Evolutionary conservation across 2,113 vertebrate genomes (phyloP).

Genomic region (Cephalopholis sonnerati): DNA sequence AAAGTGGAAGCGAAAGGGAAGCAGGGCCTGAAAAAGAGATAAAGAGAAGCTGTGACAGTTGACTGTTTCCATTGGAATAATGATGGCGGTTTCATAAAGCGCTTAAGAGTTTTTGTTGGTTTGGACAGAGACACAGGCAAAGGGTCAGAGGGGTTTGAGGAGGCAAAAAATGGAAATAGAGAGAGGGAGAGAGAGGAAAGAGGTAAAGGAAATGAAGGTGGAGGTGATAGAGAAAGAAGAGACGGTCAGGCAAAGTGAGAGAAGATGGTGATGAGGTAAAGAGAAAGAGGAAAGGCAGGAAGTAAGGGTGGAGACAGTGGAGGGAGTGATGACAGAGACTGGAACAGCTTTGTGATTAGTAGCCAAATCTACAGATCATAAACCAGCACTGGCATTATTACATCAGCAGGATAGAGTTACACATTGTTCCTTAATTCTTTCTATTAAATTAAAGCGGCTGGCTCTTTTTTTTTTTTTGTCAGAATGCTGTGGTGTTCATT

Average conservation of each 20-base stretch:
- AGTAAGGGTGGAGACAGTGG: conserved; percentile 17
- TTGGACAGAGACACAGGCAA: neutral
- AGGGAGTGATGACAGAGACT: too few relatives aligned
- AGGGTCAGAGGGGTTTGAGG: conserved; percentile 4
- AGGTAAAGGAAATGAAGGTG: neutral
- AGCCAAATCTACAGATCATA: neutral
- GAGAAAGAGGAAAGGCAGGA: neutral
- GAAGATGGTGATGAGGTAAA: neutral
- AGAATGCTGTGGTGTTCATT: too few relatives aligned
- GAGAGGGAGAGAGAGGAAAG: neutral
- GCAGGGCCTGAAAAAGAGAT: conserved; percentile 19
- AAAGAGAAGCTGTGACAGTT: conserved; percentile 22
- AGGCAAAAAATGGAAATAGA: conserved; percentile 17
- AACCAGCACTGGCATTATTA: neutral
- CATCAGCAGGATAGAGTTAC: neutral
- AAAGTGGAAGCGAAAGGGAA: neutral
- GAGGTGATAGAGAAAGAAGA: neutral
- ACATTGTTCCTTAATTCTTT: neutral
- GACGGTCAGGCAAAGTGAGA: neutral
- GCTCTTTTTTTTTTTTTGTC: too few relatives aligned
- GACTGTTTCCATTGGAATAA: conserved; percentile 18
- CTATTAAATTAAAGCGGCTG: too few relatives aligned
- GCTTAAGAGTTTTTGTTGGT: conserved; percentile 16
- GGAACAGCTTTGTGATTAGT: too few relatives aligned
- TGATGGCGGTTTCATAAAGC: conserved; percentile 22